Conservation (phyloP, 2,888 invertebrate species). For the Hedychridium roseum region DNA sequence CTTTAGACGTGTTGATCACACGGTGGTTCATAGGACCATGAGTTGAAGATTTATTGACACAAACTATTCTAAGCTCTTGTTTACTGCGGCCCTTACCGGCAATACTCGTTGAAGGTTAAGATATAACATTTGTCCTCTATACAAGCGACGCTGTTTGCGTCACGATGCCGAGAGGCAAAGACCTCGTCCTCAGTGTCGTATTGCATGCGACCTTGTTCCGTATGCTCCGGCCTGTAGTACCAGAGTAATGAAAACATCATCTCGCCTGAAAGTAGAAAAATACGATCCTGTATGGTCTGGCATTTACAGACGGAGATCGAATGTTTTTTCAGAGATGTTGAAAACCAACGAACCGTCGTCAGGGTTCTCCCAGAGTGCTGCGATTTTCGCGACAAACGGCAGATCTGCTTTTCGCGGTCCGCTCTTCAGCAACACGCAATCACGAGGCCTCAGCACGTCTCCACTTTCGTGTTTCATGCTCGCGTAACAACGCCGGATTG, state of each 20-base stretch:
- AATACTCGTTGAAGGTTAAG: conserved; percentile 94
- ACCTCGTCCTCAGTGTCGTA: conserved; percentile 89
- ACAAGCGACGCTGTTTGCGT: conserved; percentile 95
- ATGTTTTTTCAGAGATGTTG: too few species aligned
- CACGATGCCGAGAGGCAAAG: conserved; percentile 94
- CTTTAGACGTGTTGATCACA: too few species aligned
- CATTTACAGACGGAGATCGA: too few species aligned
- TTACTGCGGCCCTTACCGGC: too few species aligned
- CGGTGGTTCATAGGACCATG: too few species aligned
- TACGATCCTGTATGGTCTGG: too few species aligned
- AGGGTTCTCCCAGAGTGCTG: conserved; percentile 93
- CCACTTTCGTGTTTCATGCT: conserved; percentile 89
- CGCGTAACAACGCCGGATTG: conserved; percentile 84
- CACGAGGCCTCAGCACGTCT: conserved; percentile 84
- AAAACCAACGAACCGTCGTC: conserved; percentile 73
- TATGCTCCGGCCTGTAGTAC: conserved; percentile 98
- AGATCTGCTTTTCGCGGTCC: conserved; percentile 83
- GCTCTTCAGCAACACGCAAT: conserved; percentile 91
- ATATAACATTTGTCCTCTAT: conserved; percentile 98
- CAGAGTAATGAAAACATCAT: conserved; percentile 97
- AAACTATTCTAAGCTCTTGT: too few species aligned
- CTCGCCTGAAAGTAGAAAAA: conserved; percentile 70
- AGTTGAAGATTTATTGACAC: too few species aligned
- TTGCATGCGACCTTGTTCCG: conserved; percentile 84
- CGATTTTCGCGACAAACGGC: conserved; percentile 94